Evolutionary conservation across 2,888 invertebrate species (phyloP), one percentile per base, ranked within the genome.

Genomic region (Drosophila ustulata): DNA sequence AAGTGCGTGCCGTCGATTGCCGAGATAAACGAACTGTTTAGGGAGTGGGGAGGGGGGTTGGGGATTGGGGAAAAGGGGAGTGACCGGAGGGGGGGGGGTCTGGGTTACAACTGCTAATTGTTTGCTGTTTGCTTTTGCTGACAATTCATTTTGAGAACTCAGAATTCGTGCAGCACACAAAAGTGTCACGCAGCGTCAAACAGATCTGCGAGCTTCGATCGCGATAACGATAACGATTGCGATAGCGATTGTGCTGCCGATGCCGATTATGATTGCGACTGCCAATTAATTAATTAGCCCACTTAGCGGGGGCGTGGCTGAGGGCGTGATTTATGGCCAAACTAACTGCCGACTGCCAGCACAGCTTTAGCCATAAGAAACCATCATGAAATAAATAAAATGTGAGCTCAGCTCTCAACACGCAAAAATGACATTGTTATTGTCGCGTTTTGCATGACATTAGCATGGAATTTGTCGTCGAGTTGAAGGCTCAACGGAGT

Each of bases 221-320:
- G 18, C 39, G 53, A 68, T n/a, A 8, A 11, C 39, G 53, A 43
- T 39, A 1, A 1, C 47, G 59, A 65, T 11, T 30, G 28, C 26
- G 53, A 41, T 39, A 3, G 3, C 47, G 59, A 65, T 68, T 11
- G 49, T 46, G 43, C 55, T 57, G 39, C 25, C 25, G 58, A 62
- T 18, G 9, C 43, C 50, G 43, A 57, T 53, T 43, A 18, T 18
- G 57, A 61, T 18, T 46, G 23, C 37, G 51, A 63, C n/a, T n/a
- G 85, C 66, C 79, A 84, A 87, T 82, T 82, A 87, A 82, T 84
- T 82, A 82, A 82, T 81, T 82, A 74, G 67, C 67, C 41, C 43
- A 41, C 30, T 64, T 68, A 26, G 47, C 53, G 8, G 18, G 58
- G 80, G 71, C 67, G 66, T 76, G 73, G 68, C 52, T 3, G 6